Evolutionary conservation across 1,140 invertebrate species (phyloP).

Genomic region (Hycleus cichorii): DNA sequence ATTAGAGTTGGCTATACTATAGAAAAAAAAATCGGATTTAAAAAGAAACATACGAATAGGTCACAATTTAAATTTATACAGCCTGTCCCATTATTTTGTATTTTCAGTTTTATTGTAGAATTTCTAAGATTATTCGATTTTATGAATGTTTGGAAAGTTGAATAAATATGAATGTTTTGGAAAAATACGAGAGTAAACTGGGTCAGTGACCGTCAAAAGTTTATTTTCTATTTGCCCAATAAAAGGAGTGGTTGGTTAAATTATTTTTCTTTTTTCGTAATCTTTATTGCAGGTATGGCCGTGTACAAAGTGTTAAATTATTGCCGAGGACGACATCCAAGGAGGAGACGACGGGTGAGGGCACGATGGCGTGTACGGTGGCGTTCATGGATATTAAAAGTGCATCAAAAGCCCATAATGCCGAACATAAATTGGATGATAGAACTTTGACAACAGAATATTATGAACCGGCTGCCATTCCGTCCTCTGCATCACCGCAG

Average conservation of each 20-base stretch:
- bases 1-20: no score
- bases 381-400: constrained; percentile 96
- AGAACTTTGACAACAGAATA: constrained; percentile 82
- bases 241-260: not conserved
- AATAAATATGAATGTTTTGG: no score
- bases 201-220: not conserved
- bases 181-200: not conserved
- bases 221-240: not conserved
- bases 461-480: constrained; percentile 78
- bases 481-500: constrained; percentile 49
- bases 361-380: constrained; percentile 70
- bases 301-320: constrained; percentile 92
- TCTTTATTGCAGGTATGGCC: constrained; percentile 72
- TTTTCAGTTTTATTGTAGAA: not conserved
- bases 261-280: not conserved
- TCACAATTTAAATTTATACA: not conserved
- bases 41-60: not conserved
- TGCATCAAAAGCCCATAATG: constrained; percentile 84
- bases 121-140: not conserved
- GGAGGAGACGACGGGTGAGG: constrained; percentile 43
- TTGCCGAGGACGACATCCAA: constrained; percentile 52
- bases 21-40: not conserved
- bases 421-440: constrained; percentile 82
- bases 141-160: no score
- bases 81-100: not conserved